Evolutionary conservation across 2,113 vertebrate species (phyloP).

Genomic region (Spermophilus dauricus): DNA sequence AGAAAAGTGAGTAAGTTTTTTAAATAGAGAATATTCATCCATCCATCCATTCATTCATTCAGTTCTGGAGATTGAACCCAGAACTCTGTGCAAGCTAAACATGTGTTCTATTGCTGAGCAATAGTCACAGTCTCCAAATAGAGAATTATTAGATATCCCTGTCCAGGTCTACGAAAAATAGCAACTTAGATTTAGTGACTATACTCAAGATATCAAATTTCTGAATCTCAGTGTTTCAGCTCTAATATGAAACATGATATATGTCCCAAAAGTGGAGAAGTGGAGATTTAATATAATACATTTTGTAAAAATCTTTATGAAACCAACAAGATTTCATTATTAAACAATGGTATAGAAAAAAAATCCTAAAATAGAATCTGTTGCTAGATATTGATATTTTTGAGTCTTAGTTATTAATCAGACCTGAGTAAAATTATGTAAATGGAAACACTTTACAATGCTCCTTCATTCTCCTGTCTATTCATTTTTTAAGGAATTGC

Average conservation of each 20-base stretch:
- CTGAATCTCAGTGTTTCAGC: neutral
- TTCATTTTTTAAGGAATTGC: neutral
- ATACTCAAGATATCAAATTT: neutral
- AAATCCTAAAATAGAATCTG: neutral
- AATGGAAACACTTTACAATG: neutral
- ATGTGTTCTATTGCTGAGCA: neutral
- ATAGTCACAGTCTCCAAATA: neutral
- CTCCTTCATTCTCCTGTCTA: neutral
- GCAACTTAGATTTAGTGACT: neutral
- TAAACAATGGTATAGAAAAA: conserved; percentile 27
- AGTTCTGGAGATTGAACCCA: neutral
- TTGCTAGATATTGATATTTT: neutral
- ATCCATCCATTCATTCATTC: neutral
- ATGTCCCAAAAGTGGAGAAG: neutral
- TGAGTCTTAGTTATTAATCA: neutral
- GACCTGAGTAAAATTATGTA: conserved; percentile 8
- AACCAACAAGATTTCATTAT: neutral
- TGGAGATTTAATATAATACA: neutral
- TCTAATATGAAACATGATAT: neutral
- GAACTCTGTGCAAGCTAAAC: neutral
- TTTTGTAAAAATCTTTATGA: neutral
- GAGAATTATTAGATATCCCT: neutral
- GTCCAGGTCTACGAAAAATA: neutral
- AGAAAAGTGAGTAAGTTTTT: neutral
- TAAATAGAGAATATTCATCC: neutral